Evolutionary conservation across 1,140 invertebrate genomes (phyloP), one percentile per base, ranked within the genome.

Genomic region (Ephestia elutella): DNA sequence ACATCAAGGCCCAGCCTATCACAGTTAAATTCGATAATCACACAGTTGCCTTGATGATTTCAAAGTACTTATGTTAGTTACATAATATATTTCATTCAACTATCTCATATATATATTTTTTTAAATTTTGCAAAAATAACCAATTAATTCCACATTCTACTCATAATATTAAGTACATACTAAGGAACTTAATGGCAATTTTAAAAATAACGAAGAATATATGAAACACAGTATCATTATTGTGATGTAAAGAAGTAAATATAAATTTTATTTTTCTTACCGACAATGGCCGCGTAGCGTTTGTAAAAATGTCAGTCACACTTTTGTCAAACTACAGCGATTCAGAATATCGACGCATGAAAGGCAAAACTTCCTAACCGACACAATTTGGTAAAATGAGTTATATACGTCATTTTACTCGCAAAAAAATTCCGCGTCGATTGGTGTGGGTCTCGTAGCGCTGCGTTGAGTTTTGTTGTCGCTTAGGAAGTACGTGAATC

Each of bases 11-110:
- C 38, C 35, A 49, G 21, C 65, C 64, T 72, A 80, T 80, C 77
- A 80, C 77, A 80, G 72, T 71, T 68, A 63, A 73, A 77, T 77
- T 71, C 66, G 68, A 70, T 71, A 44, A 44, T 15, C 51, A 55
- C 50, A 59, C 35, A 15, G 38, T 44, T 44, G 15, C 38, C n/a
- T 44, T 3, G 1, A 44, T 4, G 7, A 44, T 44, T 44, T 44
- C 15, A n/a, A 15, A n/a, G 13, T 10, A 15, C n/a, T 17, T 44
- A 44, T 10, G 2, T 44, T 44, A 15, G 0, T 10, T 44, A 44
- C 3, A 5, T 44, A 4, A 15, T 5, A 35, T 35, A 35, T 35
- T 35, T n/a, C n/a, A n/a, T n/a, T n/a, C n/a, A n/a, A n/a, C n/a
- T n/a, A n/a, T n/a, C n/a, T n/a, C n/a, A n/a, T n/a, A n/a, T n/a